Conservation (phyloP, 1,140 invertebrate species). For the Gonatopus flavifemur region DNA sequence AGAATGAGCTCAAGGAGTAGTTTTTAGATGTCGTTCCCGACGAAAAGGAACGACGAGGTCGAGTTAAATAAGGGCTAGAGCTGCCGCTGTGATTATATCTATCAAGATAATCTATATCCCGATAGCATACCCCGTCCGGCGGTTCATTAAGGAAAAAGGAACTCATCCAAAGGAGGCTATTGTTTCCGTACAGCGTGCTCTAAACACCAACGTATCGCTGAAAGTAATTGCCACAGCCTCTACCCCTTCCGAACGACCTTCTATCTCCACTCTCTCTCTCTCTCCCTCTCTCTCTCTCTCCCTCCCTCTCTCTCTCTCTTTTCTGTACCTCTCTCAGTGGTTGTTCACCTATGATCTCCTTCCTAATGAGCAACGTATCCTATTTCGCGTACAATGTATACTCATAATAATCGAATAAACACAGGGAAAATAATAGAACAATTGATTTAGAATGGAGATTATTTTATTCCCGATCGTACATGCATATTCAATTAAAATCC, state of each 20-base stretch:
- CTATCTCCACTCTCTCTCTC: slow-evolving; percentile 1
- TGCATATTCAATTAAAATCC: too few species aligned
- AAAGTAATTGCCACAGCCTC: slow-evolving; percentile 29
- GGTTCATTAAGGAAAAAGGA: slow-evolving; percentile 42
- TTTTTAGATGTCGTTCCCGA: slow-evolving; percentile 9
- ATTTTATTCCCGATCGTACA: too few species aligned
- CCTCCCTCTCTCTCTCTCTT: too few species aligned
- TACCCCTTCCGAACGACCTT: slow-evolving; percentile 13
- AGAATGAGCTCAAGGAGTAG: too few species aligned
- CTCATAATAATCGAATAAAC: too few species aligned
- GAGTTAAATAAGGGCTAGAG: slow-evolving; percentile 32
- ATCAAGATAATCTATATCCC: slow-evolving; percentile 41
- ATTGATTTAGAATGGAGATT: too few species aligned
- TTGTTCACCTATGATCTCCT: too few species aligned
- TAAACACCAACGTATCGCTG: slow-evolving; percentile 27
- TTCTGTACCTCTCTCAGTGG: too few species aligned
- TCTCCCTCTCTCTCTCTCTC: not conserved
- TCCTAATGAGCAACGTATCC: too few species aligned
- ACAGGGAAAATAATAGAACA: too few species aligned
- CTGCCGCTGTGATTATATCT: slow-evolving; percentile 35
- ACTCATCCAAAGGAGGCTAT: slow-evolving; percentile 28
- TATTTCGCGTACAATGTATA: too few species aligned
- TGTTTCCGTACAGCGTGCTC: slow-evolving; percentile 19
- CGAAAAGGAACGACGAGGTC: slow-evolving; percentile 21
- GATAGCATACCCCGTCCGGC: slow-evolving; percentile 29